A percentile compares a stretch with the other conserved stretches of the same genome.
Evolutionary conservation across 2,888 invertebrate genomes (phyloP).

Genomic region (Kryphioiulus occultus): DNA sequence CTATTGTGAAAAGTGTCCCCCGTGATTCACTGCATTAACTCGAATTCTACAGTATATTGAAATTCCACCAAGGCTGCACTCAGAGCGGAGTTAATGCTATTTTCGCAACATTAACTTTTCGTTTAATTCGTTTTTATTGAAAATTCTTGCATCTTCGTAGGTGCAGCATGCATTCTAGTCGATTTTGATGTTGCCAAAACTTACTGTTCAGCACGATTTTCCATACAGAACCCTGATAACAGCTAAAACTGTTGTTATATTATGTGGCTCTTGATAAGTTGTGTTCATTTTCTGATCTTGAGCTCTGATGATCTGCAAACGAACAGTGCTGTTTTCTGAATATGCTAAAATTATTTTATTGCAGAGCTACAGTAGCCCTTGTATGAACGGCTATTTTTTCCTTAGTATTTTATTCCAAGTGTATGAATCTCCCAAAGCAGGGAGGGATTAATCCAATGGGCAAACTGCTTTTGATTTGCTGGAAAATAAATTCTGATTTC

Average conservation of each 20-base stretch:
- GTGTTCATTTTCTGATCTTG: background rate
- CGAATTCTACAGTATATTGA: too few species aligned
- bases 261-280: background rate
- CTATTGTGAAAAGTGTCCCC: too few species aligned
- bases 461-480: background rate
- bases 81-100: background rate
- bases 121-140: background rate
- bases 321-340: background rate
- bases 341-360: background rate
- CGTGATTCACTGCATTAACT: background rate
- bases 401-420: background rate
- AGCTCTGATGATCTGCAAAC: background rate
- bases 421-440: background rate
- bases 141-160: background rate
- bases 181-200: background rate
- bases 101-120: background rate
- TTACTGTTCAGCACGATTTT: background rate
- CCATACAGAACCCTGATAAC: background rate
- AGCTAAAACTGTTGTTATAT: too few species aligned
- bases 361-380: too few species aligned
- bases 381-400: background rate
- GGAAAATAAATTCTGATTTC: slow-evolving; percentile 46
- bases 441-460: background rate
- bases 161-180: background rate
- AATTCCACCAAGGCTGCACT: too few species aligned